Percentiles rank a stretch among this genome's conserved stretches.
Evolutionary conservation across 2,113 vertebrate species (phyloP).

Genomic region (Edolisoma coerulescens): DNA sequence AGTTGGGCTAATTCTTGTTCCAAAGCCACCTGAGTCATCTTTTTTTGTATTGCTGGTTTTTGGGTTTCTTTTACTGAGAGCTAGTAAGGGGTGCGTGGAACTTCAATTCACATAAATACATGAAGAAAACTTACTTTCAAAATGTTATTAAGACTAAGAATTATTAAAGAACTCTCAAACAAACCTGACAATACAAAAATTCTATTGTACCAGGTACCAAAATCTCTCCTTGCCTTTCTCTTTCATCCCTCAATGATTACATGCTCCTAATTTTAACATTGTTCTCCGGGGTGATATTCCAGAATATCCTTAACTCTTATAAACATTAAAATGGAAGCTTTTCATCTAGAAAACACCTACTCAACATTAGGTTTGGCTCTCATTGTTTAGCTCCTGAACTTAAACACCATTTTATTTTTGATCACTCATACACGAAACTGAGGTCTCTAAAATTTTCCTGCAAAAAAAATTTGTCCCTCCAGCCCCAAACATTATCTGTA

Average conservation of each 20-base stretch:
- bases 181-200: background rate
- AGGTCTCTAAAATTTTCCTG: background rate
- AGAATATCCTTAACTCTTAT: background rate
- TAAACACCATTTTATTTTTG: background rate
- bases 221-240: background rate
- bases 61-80: background rate
- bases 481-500: background rate
- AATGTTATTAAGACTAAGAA: background rate
- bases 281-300: background rate
- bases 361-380: background rate
- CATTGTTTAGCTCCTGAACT: background rate
- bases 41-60: background rate
- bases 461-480: background rate
- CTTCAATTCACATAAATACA: background rate
- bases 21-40: accelerated
- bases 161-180: background rate
- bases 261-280: background rate
- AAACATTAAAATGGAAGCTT: background rate
- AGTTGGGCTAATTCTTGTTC: background rate
- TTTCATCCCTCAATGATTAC: background rate
- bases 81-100: background rate
- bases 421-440: background rate
- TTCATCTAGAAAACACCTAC: background rate
- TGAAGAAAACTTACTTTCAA: background rate
- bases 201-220: background rate